Evolutionary conservation across 2,113 vertebrate genomes (phyloP).

Genomic region (Plotosus lineatus): DNA sequence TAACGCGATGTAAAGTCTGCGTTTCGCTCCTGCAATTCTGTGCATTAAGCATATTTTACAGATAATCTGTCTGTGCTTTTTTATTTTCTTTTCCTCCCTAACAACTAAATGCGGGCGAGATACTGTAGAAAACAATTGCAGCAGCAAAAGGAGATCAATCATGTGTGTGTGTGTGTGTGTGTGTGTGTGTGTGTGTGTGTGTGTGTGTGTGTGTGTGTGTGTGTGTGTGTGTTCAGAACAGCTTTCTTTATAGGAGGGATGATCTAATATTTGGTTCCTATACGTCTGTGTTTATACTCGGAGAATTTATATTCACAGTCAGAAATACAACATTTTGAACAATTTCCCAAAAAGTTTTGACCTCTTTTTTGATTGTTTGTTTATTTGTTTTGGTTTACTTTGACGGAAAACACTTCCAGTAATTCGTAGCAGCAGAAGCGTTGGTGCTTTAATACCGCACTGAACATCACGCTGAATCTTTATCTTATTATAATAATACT

Average conservation of each 20-base stretch:
- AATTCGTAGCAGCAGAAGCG: neutral
- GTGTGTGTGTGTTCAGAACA: no score
- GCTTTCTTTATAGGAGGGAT: neutral
- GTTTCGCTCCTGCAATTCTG: neutral
- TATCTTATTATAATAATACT: no score
- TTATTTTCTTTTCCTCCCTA: no score
- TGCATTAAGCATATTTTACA: constrained; percentile 11
- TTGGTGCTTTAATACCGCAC: neutral
- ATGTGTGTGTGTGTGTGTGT: no score
- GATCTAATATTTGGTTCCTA: neutral
- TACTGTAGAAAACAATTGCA: neutral
- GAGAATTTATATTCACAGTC: neutral
- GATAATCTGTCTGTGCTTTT: neutral
- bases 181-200: no score
- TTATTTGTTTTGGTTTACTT: no score
- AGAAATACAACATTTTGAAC: neutral
- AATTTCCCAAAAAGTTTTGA: neutral
- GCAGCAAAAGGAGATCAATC: neutral
- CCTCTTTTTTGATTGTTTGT: no score
- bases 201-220: no score
- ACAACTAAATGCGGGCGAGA: neutral
- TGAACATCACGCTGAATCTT: neutral
- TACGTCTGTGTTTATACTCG: neutral
- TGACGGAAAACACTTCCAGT: no score
- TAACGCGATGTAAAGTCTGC: neutral